Evolutionary conservation across 1,140 invertebrate genomes (phyloP), one percentile per base, ranked within the genome.

Genomic region (Neodiprion pinetum): DNA sequence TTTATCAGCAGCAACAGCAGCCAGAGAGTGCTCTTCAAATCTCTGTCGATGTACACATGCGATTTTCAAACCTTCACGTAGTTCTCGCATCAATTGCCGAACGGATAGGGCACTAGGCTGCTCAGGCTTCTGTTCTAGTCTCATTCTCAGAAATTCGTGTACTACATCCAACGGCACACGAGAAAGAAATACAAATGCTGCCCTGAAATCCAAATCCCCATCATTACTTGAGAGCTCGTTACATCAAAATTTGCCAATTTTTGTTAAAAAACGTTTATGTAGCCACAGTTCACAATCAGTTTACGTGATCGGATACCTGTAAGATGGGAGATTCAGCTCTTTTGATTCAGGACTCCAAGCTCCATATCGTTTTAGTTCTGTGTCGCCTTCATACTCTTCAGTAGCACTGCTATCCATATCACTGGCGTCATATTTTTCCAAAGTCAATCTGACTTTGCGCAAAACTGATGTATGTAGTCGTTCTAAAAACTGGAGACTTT

Each of bases 51-150:
- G 93, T 21, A 93, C 89, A 40, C 95, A 92, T 11, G 95, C 94
- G 70, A 96, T 92, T 79, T 92, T 92, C 61, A 97, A 84, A 9
- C 95, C 95, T 82, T 97, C 96, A 76, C 96, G 94, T 76, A 97
- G 91, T 87, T 97, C 96, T 80, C 94, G 92, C 88, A 97, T 97
- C 67, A 97, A 87, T 91, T 96, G 95, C 82, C 95, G 91, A 49
- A 97, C 92, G 78, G 96, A 97, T 14, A 97, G 90, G 10, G 93
- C 92, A 71, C 96, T 96, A 4, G 96, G 96, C 74, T 95, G 93
- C 40, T 93, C 92, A 0, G 95, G 95, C 77, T 93, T 93, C 67
- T 96, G 94, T 80, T 97, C 95, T 49, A 97, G 88, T 73, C 96
- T 88, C 88, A 98, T 92, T 48, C 91, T 87, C 48, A 98, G 87